A percentile compares a stretch with the other conserved stretches of the same genome.
phyloP scores from a whole-genome alignment of 2,113 vertebrate genomes.

The Romanogobio albipinnatus region DNA sequence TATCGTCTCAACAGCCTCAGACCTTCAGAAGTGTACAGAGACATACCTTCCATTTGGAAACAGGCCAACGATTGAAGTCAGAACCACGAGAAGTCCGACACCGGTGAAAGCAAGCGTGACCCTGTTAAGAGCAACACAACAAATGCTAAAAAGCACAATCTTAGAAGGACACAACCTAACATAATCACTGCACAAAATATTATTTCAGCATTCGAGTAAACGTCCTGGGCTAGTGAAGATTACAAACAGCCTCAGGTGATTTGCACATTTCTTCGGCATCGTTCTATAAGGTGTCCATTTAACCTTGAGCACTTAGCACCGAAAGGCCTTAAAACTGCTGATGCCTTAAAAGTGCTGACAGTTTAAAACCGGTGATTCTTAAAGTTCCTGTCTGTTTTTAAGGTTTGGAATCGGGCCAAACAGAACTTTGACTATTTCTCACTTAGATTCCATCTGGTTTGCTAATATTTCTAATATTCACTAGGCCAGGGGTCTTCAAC shows the following conservation, averaged over 20 bases:
- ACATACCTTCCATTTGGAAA: conserved; percentile 85
- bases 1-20: neutral
- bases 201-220: neutral
- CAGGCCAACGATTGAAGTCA: conserved; percentile 85
- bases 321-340: neutral
- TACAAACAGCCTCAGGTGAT: neutral
- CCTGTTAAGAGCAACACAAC: conserved; percentile 71
- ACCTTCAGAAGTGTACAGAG: neutral
- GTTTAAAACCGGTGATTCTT: neutral
- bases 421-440: neutral
- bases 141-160: neutral
- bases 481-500: too few species aligned
- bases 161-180: neutral
- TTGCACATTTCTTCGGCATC: neutral
- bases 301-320: neutral
- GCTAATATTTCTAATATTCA: too few species aligned
- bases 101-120: conserved; percentile 88
- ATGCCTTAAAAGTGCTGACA: neutral
- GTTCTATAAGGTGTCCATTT: neutral
- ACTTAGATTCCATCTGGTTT: neutral
- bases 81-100: conserved; percentile 84
- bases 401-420: neutral
- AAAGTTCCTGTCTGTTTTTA: neutral
- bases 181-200: neutral
- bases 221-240: neutral